Percentiles rank a stretch among this genome's conserved stretches.
These are phyloP conservation scores for Condylura cristata DNA, from an alignment of 2,113 vertebrate species.

Conservation along the genomic window DNA sequence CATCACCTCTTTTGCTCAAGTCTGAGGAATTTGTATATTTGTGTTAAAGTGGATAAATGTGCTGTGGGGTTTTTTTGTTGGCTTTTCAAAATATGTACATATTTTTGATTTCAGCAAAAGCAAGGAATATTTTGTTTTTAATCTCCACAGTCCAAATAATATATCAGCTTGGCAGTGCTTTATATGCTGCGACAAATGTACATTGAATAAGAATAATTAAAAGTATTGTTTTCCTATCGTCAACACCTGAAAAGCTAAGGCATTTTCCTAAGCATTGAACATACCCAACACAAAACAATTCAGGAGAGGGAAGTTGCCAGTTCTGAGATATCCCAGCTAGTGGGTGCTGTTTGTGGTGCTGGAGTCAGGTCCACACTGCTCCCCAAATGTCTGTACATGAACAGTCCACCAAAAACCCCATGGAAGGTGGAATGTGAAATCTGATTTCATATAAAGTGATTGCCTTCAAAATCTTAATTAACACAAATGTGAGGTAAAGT, in stretches of 20 bases:
- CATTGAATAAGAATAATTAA: slow-evolving; percentile 63
- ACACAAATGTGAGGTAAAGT: not conserved
- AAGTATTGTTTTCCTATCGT: slow-evolving; percentile 56
- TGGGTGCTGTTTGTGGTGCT: not conserved
- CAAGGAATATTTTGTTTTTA: slow-evolving; percentile 36
- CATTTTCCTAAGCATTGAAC: slow-evolving; percentile 28
- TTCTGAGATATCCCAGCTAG: not conserved
- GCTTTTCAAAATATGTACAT: not conserved
- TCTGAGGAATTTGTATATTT: slow-evolving; percentile 58
- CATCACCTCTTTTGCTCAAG: slow-evolving; percentile 68
- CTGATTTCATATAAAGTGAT: not conserved
- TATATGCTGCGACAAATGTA: slow-evolving; percentile 60
- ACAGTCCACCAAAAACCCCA: not conserved
- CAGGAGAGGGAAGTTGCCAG: not conserved
- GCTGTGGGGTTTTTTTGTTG: too few relatives aligned
- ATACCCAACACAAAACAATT: not conserved
- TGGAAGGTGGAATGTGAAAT: not conserved
- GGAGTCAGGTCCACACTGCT: not conserved
- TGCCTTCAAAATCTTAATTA: not conserved
- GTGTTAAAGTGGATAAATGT: slow-evolving; percentile 44
- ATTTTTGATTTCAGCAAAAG: not conserved
- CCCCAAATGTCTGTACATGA: not conserved
- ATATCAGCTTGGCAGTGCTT: slow-evolving; percentile 6
- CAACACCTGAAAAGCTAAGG: not conserved
- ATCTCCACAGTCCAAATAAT: not conserved